Conservation (phyloP, 2,888 invertebrate genomes). For the Apodemia hepburni region DNA sequence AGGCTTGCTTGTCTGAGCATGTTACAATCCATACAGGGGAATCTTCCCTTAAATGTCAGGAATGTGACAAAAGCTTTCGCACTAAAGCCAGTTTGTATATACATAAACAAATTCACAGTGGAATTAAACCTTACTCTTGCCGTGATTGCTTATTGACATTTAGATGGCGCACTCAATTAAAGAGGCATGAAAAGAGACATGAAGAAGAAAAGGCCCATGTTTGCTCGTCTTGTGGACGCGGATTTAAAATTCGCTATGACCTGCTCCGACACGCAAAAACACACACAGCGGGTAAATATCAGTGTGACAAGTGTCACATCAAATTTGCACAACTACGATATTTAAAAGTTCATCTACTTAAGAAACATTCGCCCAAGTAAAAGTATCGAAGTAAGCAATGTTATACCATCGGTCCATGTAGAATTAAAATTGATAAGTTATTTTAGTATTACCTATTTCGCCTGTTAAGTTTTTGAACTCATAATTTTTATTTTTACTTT, state of each 20-base stretch:
- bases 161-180: constrained; percentile 45
- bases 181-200: constrained; percentile 6
- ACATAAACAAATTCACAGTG: constrained; percentile 68
- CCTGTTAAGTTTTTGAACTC: no score
- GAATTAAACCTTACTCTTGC: constrained; percentile 44
- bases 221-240: constrained; percentile 1
- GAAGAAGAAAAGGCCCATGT: constrained; percentile 3
- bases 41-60: constrained; percentile 57
- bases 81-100: constrained; percentile 70
- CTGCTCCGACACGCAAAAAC: background rate
- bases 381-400: background rate
- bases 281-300: constrained; percentile 2
- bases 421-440: no score
- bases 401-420: no score
- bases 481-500: no score
- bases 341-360: background rate
- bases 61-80: constrained; percentile 71
- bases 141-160: constrained; percentile 57
- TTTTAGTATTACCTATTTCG: no score
- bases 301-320: background rate
- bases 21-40: constrained; percentile 63
- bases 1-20: constrained; percentile 64
- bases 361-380: background rate
- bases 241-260: constrained; percentile 4
- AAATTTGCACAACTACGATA: constrained; percentile 7